These are phyloP conservation scores for Actinia equina DNA, from an alignment of 64 coral and sea anemone genomes.

Conservation along the genomic window DNA sequence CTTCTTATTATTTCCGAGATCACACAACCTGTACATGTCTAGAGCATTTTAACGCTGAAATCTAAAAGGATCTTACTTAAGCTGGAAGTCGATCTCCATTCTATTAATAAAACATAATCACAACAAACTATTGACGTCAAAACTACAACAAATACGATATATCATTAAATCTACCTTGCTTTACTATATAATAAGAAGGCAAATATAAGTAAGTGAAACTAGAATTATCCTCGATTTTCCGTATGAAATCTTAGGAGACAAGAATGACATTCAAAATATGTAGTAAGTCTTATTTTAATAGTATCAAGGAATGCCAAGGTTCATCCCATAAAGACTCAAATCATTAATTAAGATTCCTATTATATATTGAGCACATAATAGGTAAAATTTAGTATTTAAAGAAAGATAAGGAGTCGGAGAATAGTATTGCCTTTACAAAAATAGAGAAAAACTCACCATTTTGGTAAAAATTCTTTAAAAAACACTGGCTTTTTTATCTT, in stretches of 20 bases:
- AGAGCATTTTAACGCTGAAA: too few species aligned
- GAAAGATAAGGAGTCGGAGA: background rate
- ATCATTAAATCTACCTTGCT: too few species aligned
- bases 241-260: background rate
- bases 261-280: background rate
- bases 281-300: background rate
- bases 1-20: too few species aligned
- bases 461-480: slow-evolving; percentile 14
- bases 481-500: background rate
- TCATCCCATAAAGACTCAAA: background rate
- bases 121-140: too few species aligned
- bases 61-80: too few species aligned
- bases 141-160: too few species aligned
- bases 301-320: background rate
- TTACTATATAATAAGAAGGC: too few species aligned
- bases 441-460: slow-evolving; percentile 10
- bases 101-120: too few species aligned
- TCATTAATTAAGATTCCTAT: background rate
- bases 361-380: background rate
- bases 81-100: too few species aligned
- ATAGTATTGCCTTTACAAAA: background rate
- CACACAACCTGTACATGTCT: too few species aligned
- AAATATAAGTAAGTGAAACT: too few species aligned
- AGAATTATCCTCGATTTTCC: too few species aligned
- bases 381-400: background rate